Conservation (phyloP, 2,113 vertebrate species). For the Osmerus eperlanus region DNA sequence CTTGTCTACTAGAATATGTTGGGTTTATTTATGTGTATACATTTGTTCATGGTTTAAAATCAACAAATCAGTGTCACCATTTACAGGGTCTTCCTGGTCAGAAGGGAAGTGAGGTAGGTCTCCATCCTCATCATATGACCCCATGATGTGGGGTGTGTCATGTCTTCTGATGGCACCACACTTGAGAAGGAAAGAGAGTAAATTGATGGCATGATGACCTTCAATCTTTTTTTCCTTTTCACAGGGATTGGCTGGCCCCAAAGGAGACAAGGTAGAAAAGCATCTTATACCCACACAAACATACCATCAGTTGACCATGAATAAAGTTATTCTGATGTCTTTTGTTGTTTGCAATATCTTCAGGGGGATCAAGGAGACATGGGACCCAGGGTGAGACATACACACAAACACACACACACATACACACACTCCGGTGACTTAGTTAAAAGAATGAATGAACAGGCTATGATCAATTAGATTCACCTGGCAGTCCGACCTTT, state of each 20-base stretch:
- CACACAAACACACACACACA: neutral
- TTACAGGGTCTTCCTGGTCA: conserved; percentile 48
- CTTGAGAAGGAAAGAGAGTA: neutral
- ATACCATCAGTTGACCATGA: neutral
- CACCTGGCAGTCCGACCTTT: no score
- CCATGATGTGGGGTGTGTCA: neutral
- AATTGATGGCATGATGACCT: neutral
- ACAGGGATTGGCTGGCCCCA: conserved; percentile 80
- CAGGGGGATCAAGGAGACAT: conserved; percentile 78
- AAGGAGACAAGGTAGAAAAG: conserved; percentile 79
- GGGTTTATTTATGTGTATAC: no score
- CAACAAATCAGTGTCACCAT: neutral
- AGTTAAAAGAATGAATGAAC: no score
- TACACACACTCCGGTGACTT: neutral
- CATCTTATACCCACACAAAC: neutral
- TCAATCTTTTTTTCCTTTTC: conserved; percentile 33
- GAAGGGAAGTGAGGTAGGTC: conserved; percentile 52
- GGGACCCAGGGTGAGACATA: conserved; percentile 75
- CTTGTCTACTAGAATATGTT: no score
- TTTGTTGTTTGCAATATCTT: neutral
- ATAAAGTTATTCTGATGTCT: neutral
- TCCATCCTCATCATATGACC: neutral
- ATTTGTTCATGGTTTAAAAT: no score
- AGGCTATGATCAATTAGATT: no score
- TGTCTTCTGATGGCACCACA: neutral